Percentiles rank a stretch among this genome's conserved stretches.
These are phyloP conservation scores for Aix galericulata DNA, from an alignment of 2,113 vertebrate species.

Conservation along the genomic window DNA sequence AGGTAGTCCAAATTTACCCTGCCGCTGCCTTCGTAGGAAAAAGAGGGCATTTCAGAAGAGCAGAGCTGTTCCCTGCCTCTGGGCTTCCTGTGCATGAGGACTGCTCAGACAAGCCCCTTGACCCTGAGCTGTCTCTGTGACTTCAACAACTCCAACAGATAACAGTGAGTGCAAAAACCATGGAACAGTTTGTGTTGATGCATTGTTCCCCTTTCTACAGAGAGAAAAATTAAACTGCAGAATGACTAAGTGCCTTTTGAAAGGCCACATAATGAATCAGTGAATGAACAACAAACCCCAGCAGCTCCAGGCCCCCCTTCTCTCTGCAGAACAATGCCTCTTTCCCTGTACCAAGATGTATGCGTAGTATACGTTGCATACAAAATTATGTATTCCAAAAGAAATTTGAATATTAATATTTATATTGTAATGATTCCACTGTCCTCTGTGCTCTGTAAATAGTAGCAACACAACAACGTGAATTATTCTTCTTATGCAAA, in stretches of 20 bases:
- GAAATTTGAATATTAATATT: conserved; percentile 36
- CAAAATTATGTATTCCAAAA: background rate
- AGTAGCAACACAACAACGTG: conserved; percentile 26
- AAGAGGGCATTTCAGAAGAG: background rate
- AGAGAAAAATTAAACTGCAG: conserved; percentile 5
- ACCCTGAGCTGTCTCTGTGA: background rate
- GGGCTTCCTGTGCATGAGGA: background rate
- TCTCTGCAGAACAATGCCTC: conserved; percentile 1
- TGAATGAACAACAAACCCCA: conserved; percentile 36
- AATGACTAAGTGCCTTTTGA: conserved; percentile 50
- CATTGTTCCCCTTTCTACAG: background rate
- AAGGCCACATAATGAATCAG: conserved; percentile 39
- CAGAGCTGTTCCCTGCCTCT: background rate
- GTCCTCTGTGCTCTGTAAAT: background rate
- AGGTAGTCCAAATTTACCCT: background rate
- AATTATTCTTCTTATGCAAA: conserved; percentile 34
- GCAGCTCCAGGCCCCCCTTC: conserved; percentile 14
- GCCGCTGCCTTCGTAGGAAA: background rate
- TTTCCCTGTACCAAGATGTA: background rate
- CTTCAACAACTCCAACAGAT: background rate
- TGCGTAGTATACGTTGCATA: background rate
- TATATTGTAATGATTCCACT: background rate
- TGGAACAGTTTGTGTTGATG: conserved; percentile 8
- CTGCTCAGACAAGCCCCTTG: conserved; percentile 6
- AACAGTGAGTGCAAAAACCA: background rate